Evolutionary conservation across 1,140 invertebrate genomes (phyloP).

Genomic region (Brachionus asplanchnoidis): DNA sequence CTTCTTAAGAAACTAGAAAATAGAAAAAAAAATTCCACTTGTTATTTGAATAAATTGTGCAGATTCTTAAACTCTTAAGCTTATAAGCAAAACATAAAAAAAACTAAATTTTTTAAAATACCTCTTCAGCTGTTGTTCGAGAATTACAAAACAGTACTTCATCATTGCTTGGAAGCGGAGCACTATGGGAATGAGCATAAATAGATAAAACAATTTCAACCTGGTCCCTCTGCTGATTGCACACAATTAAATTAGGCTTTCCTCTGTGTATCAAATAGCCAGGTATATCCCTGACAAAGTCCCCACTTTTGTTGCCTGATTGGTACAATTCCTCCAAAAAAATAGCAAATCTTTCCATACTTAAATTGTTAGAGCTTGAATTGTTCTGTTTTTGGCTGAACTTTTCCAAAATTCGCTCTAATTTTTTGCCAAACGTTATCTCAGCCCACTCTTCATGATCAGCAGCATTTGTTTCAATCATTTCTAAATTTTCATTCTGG

Average conservation of each 20-base stretch:
- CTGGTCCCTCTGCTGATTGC: conserved; percentile 46
- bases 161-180: conserved; percentile 47
- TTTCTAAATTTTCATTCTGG: background rate
- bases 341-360: background rate
- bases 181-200: background rate
- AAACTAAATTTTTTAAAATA: background rate
- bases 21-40: no score
- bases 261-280: conserved; percentile 43
- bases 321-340: background rate
- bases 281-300: background rate
- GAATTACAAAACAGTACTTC: conserved; percentile 52
- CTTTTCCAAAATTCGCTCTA: background rate
- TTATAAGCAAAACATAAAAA: no score
- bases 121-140: conserved; percentile 2
- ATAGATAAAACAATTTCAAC: background rate
- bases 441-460: no score
- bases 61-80: no score
- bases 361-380: background rate
- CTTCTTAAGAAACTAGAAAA: no score
- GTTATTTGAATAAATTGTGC: no score
- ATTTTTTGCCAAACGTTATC: background rate
- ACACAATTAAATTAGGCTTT: conserved; percentile 49
- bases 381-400: background rate
- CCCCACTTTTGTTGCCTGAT: background rate
- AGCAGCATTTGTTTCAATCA: background rate